Conservation (phyloP, 2,113 vertebrate species). For the Pangasianodon gigas region DNA sequence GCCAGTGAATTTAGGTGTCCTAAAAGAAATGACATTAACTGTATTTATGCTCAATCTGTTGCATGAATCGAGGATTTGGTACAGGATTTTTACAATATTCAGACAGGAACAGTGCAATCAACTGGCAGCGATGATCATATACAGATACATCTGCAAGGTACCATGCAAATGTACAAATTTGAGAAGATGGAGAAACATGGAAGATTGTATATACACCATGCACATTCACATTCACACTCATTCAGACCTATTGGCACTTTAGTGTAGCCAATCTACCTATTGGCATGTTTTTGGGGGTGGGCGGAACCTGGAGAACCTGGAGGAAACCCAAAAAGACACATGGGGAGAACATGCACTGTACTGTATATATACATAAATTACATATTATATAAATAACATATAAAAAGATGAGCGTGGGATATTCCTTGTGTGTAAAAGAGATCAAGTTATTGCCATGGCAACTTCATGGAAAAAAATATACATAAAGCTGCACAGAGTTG, state of each 20-base stretch:
- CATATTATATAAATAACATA: not conserved
- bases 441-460: conserved; percentile 44
- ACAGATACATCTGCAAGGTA: not conserved
- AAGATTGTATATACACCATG: not conserved
- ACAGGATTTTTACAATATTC: not conserved
- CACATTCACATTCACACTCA: not conserved
- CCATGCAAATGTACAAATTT: not conserved
- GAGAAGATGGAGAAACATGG: not conserved
- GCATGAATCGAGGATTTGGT: not conserved
- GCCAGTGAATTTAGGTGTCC: too few species aligned
- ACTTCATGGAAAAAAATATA: conserved; percentile 39
- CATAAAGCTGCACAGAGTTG: conserved; percentile 21
- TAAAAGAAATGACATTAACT: too few species aligned
- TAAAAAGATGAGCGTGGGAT: not conserved
- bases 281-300: not conserved
- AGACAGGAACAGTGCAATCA: not conserved
- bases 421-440: not conserved
- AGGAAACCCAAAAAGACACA: not conserved
- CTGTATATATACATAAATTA: not conserved
- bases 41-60: too few species aligned
- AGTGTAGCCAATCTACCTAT: not conserved
- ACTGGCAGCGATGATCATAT: not conserved
- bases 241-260: not conserved
- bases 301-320: not conserved
- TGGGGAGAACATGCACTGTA: not conserved